These are phyloP conservation scores for Cosmopolites sordidus DNA, from an alignment of 2,888 invertebrate genomes.

Conservation along the genomic window DNA sequence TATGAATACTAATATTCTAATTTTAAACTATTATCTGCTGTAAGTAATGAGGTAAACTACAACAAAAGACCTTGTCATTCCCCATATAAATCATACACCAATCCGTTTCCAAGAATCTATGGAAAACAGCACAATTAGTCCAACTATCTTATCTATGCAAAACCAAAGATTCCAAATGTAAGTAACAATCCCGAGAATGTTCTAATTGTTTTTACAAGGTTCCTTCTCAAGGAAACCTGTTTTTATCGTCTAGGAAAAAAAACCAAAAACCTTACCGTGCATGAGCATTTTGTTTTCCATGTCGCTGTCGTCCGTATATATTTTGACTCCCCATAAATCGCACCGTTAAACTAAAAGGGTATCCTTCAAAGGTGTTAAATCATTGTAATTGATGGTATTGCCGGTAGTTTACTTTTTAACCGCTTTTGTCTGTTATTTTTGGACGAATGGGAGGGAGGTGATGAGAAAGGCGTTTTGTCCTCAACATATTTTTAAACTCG, in stretches of 20 bases:
- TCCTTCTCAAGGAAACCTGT: conserved; percentile 18
- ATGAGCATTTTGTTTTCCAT: conserved; percentile 22
- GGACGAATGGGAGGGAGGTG: conserved; percentile 30
- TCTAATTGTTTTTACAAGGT: conserved; percentile 18
- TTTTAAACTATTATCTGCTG: background rate
- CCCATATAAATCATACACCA: background rate
- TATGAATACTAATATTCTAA: background rate
- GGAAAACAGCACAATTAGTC: conserved; percentile 19
- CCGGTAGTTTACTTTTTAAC: conserved; percentile 36
- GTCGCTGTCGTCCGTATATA: conserved; percentile 36
- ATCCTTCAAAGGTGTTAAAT: conserved; percentile 40
- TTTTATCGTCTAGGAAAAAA: too few relatives aligned
- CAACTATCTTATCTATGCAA: conserved; percentile 25
- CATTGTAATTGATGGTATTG: conserved; percentile 41
- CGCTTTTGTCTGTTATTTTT: conserved; percentile 36
- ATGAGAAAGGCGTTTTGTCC: conserved; percentile 36
- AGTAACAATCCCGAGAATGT: conserved; percentile 19
- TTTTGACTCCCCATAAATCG: conserved; percentile 39
- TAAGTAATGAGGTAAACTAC: background rate
- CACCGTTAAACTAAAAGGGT: conserved; percentile 33
- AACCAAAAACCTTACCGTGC: too few relatives aligned
- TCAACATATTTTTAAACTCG: conserved; percentile 35
- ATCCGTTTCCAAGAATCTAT: conserved; percentile 4
- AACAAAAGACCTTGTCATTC: background rate
- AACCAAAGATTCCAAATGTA: conserved; percentile 20